Percentiles rank a stretch among this genome's conserved stretches.
phyloP scores from a whole-genome alignment of 2,888 invertebrate species.

The Onchidella celtica region DNA sequence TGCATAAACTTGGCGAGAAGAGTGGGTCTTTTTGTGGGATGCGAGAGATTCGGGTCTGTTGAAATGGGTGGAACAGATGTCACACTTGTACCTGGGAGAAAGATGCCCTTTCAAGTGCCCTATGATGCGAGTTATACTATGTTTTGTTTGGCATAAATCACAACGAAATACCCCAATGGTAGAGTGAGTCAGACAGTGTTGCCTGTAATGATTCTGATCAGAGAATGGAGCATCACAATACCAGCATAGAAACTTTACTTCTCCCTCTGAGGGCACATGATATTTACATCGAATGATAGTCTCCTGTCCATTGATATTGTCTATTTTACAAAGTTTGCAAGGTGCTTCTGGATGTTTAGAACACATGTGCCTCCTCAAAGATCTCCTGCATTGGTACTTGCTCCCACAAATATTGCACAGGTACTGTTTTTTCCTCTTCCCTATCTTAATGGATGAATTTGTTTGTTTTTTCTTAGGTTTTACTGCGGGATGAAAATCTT shows the following conservation, averaged over 20 bases:
- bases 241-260: constrained; percentile 32
- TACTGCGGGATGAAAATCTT: background rate
- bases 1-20: constrained; percentile 19
- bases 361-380: constrained; percentile 32
- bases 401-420: constrained; percentile 34
- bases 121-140: constrained; percentile 35
- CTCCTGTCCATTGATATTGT: constrained; percentile 13
- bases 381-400: constrained; percentile 29
- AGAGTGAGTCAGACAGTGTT: constrained; percentile 31
- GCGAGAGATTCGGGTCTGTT: constrained; percentile 24
- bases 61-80: constrained; percentile 43
- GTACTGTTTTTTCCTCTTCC: background rate
- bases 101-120: constrained; percentile 41
- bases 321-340: constrained; percentile 32
- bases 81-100: constrained; percentile 34
- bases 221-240: constrained; percentile 32
- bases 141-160: constrained; percentile 44
- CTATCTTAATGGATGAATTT: too few species aligned
- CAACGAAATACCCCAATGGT: constrained; percentile 42
- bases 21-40: constrained; percentile 33
- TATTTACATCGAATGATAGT: constrained; percentile 35
- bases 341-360: constrained; percentile 17
- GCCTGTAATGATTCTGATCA: constrained; percentile 21
- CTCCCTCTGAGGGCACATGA: background rate
- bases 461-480: background rate